Base-by-base conservation (phyloP, 1,140 invertebrate species). In the Antheraea mylitta region DNA sequence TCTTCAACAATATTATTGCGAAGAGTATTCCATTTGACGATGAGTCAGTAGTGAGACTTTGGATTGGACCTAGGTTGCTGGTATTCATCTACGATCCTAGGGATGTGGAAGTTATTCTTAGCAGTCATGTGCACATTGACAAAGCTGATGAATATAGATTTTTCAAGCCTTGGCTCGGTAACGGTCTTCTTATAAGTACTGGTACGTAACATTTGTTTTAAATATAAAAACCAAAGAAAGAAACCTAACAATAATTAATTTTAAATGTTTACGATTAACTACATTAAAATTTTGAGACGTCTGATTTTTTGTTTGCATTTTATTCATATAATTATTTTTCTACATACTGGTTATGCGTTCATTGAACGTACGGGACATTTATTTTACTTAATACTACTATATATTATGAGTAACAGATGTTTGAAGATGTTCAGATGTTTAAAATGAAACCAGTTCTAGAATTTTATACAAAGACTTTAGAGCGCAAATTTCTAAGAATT, bases 101-200 rank as follows among this genome's bases (percentile, higher is more conserved):
- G 19, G 96, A 97, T 75, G 94, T 96, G 16, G 96, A 97, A 80
- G 87, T 96, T 10, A 94, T 96, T 66, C 90, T 96, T 0, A 95
- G 95, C 77, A 96, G 95, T 76, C 94, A 96, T 71, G 95, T 96
- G 7, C 95, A 96, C 85, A 95, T 96, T 61, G 95, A 96, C 85
- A 96, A 96, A 86, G 94, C 95, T 9, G 85, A 92, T 16, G 95
- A 96, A 74, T 96, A 96, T 84, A 93, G 92, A 73, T 95, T 95
- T 87, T 96, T 96, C 86, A 93, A 96, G 74, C 95, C 95, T 1
- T 96, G 95, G 95, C 93, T 96, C 16, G 95, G 95, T 80, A 93
- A 96, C 73, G 95, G 95, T 68, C 94, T 96, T 0, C 93, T 96
- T n/a, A 96, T 96, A 72, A 96, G 95, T 71, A 95, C 94, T 75